These are phyloP conservation scores for Campylomormyrus numenius DNA, from an alignment of 2,113 vertebrate species.

Conservation along the genomic window DNA sequence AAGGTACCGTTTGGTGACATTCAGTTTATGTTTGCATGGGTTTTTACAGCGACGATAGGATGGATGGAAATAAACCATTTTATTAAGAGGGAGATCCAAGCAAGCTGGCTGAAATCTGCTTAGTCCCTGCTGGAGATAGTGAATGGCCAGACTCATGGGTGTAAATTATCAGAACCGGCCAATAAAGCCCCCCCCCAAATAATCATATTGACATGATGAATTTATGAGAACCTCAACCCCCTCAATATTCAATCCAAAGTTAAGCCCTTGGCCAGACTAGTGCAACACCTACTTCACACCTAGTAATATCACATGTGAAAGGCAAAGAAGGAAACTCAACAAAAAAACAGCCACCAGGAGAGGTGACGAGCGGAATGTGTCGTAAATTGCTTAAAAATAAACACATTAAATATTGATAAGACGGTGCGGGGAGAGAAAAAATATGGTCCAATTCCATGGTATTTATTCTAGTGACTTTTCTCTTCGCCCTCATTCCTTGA, in stretches of 20 bases:
- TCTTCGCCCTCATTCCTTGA: not conserved
- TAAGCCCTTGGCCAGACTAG: not conserved
- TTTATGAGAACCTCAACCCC: too few species aligned
- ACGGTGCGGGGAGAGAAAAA: not conserved
- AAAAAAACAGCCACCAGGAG: not conserved
- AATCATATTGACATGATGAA: not conserved
- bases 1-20: not conserved
- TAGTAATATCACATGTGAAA: not conserved
- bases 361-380: not conserved
- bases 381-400: not conserved
- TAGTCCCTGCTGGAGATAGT: not conserved
- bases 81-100: not conserved
- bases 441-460: not conserved
- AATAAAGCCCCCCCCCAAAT: too few species aligned
- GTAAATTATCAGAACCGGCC: too few species aligned
- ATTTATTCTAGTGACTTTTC: not conserved
- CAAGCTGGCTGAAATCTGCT: not conserved
- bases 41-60: not conserved
- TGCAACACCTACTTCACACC: not conserved
- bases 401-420: constrained; percentile 3
- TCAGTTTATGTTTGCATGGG: not conserved
- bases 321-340: not conserved
- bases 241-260: too few species aligned
- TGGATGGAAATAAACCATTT: not conserved
- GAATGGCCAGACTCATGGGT: not conserved